Conservation (phyloP, 1,140 invertebrate species). For the Teleogryllus occipitalis region DNA sequence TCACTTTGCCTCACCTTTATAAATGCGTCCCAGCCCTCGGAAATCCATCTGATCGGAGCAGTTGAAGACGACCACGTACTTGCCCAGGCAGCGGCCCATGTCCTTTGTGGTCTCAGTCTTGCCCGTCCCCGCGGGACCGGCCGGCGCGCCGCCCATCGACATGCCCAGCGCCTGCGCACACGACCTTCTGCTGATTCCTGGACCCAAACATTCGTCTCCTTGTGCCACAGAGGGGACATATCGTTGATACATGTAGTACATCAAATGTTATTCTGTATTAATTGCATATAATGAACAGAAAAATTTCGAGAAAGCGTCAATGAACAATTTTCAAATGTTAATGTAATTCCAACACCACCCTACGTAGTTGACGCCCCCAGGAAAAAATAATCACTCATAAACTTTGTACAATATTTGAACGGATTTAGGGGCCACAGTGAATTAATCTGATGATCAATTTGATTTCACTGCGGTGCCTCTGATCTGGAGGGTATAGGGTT, state of each 20-base stretch:
- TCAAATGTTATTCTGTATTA: background rate
- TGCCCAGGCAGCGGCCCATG: conserved; percentile 64
- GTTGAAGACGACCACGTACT: conserved; percentile 77
- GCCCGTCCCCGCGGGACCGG: conserved; percentile 79
- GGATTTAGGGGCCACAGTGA: too few species aligned
- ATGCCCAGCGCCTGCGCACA: conserved; percentile 54
- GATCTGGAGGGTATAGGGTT: too few species aligned
- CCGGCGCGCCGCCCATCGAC: conserved; percentile 75
- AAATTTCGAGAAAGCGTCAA: background rate
- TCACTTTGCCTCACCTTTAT: background rate
- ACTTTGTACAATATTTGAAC: too few species aligned
- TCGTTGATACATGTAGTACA: background rate
- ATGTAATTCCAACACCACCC: background rate
- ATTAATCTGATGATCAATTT: too few species aligned
- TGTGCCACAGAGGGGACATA: background rate
- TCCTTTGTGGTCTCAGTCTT: conserved; percentile 82
- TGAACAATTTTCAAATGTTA: background rate
- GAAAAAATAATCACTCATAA: too few species aligned
- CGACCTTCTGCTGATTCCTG: too few species aligned
- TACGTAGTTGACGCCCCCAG: background rate
- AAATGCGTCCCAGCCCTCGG: conserved; percentile 41
- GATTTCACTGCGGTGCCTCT: too few species aligned
- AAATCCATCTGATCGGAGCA: conserved; percentile 82
- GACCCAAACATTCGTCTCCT: background rate
- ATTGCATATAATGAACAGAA: background rate